Percentiles rank a stretch among this genome's conserved stretches.
Conservation (phyloP, 1,140 invertebrate genomes). For the Zaprionus taronus region DNA sequence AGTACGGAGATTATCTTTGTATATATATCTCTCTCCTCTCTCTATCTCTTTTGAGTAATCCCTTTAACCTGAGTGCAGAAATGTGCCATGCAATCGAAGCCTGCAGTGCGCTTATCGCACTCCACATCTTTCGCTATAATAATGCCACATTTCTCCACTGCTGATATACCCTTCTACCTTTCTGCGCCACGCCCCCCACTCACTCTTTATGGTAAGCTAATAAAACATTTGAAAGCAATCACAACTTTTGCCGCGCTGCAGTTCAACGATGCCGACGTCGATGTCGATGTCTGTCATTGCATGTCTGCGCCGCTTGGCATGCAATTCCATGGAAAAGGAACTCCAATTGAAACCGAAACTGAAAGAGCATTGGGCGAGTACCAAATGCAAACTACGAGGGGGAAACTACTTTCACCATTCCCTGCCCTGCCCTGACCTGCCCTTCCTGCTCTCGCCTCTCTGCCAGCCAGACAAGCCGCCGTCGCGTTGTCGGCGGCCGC, state of each 20-base stretch:
- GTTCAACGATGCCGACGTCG: neutral
- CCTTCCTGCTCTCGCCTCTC: neutral
- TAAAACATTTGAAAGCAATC: constrained; percentile 81
- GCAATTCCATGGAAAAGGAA: constrained; percentile 24
- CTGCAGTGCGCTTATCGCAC: constrained; percentile 10
- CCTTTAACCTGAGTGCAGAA: too few species aligned
- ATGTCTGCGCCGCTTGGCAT: constrained; percentile 62
- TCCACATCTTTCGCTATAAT: constrained; percentile 22
- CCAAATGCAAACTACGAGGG: constrained; percentile 50
- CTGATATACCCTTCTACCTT: neutral
- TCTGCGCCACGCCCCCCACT: neutral
- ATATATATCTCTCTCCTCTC: too few species aligned
- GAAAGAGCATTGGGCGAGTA: constrained; percentile 25
- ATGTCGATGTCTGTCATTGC: constrained; percentile 70
- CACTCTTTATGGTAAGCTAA: constrained; percentile 53
- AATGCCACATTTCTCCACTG: constrained; percentile 21
- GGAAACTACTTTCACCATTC: neutral
- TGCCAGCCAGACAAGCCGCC: constrained; percentile 2
- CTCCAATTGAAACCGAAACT: constrained; percentile 35
- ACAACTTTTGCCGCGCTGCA: constrained; percentile 62
- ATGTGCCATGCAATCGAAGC: neutral
- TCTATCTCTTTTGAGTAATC: too few species aligned
- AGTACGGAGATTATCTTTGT: neutral
- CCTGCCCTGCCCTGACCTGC: too few species aligned
- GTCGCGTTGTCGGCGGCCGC: constrained; percentile 12